phyloP scores from a whole-genome alignment of 2,797 vertebrate genomes.

The Spondyliosoma cantharus region DNA sequence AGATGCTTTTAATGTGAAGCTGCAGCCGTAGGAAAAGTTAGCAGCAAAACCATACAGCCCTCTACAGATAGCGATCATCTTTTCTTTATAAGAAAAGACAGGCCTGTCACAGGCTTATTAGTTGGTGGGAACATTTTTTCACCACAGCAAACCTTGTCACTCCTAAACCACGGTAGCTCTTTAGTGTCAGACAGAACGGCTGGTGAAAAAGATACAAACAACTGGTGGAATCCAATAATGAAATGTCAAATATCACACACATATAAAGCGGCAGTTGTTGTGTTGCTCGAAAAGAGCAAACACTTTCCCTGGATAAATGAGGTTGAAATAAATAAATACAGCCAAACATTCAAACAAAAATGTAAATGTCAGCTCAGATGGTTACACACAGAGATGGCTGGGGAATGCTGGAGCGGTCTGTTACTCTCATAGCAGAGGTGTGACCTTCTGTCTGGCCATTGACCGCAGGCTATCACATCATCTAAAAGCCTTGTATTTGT shows the following conservation, averaged over 20 bases:
- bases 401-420: conserved; percentile 24
- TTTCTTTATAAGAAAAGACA: too few relatives aligned
- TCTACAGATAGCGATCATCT: too few relatives aligned
- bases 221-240: neutral
- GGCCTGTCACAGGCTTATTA: too few relatives aligned
- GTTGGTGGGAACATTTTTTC: too few relatives aligned
- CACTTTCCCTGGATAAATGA: neutral
- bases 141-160: too few relatives aligned
- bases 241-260: conserved; percentile 7
- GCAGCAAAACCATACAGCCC: too few relatives aligned
- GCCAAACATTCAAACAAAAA: neutral
- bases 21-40: too few relatives aligned
- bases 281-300: neutral
- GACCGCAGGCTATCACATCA: conserved; percentile 54
- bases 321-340: neutral
- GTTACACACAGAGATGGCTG: conserved; percentile 18
- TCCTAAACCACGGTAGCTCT: too few relatives aligned
- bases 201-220: neutral
- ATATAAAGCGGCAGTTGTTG: neutral
- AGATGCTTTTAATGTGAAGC: too few relatives aligned
- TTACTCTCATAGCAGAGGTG: conserved; percentile 58
- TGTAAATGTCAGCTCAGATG: conserved; percentile 37
- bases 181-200: too few relatives aligned
- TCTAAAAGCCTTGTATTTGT: conserved; percentile 55
- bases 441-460: conserved; percentile 61